phyloP scores from a whole-genome alignment of 2,113 vertebrate species.

The Alligator mississippiensis region DNA sequence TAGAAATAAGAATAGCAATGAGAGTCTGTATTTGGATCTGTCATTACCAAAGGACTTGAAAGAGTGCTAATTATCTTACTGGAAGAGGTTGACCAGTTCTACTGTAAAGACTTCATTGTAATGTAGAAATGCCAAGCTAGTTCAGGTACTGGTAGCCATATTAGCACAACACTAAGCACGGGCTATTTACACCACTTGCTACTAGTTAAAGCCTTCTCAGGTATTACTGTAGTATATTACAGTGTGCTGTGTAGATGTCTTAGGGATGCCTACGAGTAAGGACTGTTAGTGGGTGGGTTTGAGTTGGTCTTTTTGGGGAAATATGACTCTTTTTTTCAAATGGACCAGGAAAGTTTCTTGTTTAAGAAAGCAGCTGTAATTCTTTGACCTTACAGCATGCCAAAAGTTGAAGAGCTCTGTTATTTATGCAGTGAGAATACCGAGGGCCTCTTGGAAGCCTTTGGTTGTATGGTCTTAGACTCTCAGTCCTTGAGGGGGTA shows the following conservation, averaged over 20 bases:
- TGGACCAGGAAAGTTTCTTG: background rate
- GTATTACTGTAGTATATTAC: too few species aligned
- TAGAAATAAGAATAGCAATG: background rate
- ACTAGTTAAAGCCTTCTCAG: too few species aligned
- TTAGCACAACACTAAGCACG: too few species aligned
- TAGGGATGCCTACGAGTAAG: background rate
- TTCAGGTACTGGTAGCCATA: too few species aligned
- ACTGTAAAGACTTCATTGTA: too few species aligned
- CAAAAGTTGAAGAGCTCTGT: background rate
- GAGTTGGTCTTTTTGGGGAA: background rate
- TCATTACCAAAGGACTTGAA: background rate
- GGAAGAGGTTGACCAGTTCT: background rate
- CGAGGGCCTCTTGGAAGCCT: background rate
- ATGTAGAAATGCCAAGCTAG: too few species aligned
- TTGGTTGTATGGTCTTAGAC: background rate
- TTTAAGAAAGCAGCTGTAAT: background rate
- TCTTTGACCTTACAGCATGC: background rate
- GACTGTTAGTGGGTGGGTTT: background rate
- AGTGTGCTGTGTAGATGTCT: background rate
- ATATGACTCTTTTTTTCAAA: background rate
- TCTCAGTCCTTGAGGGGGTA: background rate
- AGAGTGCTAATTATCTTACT: background rate
- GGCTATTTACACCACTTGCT: too few species aligned
- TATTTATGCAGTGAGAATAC: background rate
- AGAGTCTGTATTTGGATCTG: background rate